phyloP scores from a whole-genome alignment of 1,140 invertebrate genomes.

The Tachypleus tridentatus region DNA sequence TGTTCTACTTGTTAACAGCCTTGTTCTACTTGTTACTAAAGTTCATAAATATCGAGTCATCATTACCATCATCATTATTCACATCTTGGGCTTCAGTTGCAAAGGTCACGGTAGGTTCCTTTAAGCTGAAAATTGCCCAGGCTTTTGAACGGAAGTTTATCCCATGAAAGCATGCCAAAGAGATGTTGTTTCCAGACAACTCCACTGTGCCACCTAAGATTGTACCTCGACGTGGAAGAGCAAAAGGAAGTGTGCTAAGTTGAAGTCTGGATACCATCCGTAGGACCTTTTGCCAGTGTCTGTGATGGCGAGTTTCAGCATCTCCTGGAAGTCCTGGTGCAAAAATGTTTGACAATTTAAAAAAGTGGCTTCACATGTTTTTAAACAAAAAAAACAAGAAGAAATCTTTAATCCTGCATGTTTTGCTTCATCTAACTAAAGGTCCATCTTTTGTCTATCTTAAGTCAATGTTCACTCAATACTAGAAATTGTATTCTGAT shows the following conservation, averaged over 20 bases:
- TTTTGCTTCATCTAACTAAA: too few relatives aligned
- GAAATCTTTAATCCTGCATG: too few relatives aligned
- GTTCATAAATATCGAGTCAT: too few relatives aligned
- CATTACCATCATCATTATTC: slow-evolving; percentile 44
- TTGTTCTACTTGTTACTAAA: too few relatives aligned
- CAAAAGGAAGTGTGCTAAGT: slow-evolving; percentile 55
- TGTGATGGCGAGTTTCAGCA: slow-evolving; percentile 59
- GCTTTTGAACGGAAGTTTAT: slow-evolving; percentile 94
- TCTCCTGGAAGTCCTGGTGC: too few relatives aligned
- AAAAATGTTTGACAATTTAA: too few relatives aligned
- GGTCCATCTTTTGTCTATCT: too few relatives aligned
- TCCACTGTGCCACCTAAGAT: slow-evolving; percentile 89
- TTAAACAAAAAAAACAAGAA: too few relatives aligned
- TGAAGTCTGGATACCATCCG: slow-evolving; percentile 56
- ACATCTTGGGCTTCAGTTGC: slow-evolving; percentile 86
- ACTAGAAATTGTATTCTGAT: too few relatives aligned
- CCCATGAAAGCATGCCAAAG: slow-evolving; percentile 91
- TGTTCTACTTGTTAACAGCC: too few relatives aligned
- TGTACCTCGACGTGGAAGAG: slow-evolving; percentile 55
- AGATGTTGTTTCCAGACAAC: slow-evolving; percentile 74
- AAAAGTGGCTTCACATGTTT: too few relatives aligned
- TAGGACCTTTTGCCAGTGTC: slow-evolving; percentile 81
- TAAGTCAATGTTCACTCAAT: too few relatives aligned
- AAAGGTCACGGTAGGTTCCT: slow-evolving; percentile 89
- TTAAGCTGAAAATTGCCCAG: slow-evolving; percentile 90